phyloP scores from a whole-genome alignment of 1,140 invertebrate genomes.

The Hormaphis cornu region DNA sequence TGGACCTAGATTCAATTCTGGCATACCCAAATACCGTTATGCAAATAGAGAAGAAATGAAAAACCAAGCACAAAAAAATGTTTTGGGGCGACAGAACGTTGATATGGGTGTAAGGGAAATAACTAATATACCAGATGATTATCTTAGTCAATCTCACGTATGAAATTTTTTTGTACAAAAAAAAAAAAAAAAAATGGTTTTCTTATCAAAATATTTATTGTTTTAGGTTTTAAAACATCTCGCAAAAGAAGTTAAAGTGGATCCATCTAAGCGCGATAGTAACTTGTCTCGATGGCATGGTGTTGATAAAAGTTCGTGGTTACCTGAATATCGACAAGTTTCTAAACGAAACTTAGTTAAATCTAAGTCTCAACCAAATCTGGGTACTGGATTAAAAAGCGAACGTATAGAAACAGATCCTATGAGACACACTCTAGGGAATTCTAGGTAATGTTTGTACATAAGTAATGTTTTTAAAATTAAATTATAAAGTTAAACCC shows the following conservation, averaged over 20 bases:
- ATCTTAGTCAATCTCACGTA: conserved; percentile 63
- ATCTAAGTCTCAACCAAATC: conserved; percentile 70
- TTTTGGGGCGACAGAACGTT: background rate
- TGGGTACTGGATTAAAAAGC: conserved; percentile 38
- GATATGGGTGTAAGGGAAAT: conserved; percentile 56
- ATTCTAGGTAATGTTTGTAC: conserved; percentile 17
- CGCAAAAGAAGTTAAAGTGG: conserved; percentile 65
- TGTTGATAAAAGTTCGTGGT: background rate
- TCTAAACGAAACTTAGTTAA: conserved; percentile 39
- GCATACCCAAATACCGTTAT: conserved; percentile 25
- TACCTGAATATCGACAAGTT: background rate
- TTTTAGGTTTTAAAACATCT: conserved; percentile 71
- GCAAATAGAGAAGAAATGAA: background rate
- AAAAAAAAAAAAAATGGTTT: background rate
- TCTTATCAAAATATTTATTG: background rate
- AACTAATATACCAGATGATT: conserved; percentile 75
- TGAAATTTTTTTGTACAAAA: conserved; percentile 31
- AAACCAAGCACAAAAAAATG: conserved; percentile 15
- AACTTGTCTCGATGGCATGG: conserved; percentile 25
- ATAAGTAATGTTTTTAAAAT: background rate
- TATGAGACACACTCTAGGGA: conserved; percentile 36
- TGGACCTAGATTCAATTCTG: background rate
- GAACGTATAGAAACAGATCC: conserved; percentile 32
- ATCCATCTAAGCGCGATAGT: conserved; percentile 39
- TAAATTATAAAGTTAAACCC: background rate